Evolutionary conservation across 2,113 vertebrate species (phyloP), one percentile per base, ranked within the genome.

Genomic region (Solenodon paradoxus): DNA sequence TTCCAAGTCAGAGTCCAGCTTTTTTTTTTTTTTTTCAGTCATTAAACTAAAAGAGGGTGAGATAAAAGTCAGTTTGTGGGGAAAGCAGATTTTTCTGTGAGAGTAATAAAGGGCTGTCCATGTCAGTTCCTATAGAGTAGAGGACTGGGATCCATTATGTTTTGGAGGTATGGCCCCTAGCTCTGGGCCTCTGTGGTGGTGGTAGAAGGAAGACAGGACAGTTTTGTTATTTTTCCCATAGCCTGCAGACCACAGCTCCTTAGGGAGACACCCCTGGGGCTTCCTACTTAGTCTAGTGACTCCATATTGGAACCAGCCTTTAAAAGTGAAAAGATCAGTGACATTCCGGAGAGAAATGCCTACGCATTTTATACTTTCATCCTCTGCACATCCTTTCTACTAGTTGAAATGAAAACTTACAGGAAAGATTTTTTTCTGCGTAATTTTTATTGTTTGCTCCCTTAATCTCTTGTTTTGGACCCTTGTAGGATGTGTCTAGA

Each of bases 301-400:
- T 17, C 15, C 16, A 9, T n/a, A n/a, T n/a, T n/a, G n/a, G n/a
- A 3, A 4, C 59, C 22, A 28, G 2, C 11, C 8, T n/a, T 7
- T 0, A 3, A 17, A n/a, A 26, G 11, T 22, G 15, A 7, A 2
- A 9, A 6, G 38, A 61, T 47, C 53, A 10, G 1, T 3, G 17
- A 64, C 47, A 26, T 22, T 47, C 42, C 19, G 38, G 32, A 92
- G 51, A 49, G 30, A 59, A 16, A 9, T 53, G 11, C 13, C 1
- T 22, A 4, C 0, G 2, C 12, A 0, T 19, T 47, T 42, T 30
- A 7, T 1, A 15, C 49, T 90, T 19, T 47, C 1, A 15, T 64
- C 32, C 32, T 83, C 9, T 0, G 17, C 2, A 38, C 32, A 26
- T 45, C 32, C 30, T 61, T 94, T 15, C 7, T 64, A 90, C 66